A percentile compares a stretch with the other conserved stretches of the same genome.
phyloP scores from a whole-genome alignment of 2,888 invertebrate species.

The Limnephilus marmoratus region DNA sequence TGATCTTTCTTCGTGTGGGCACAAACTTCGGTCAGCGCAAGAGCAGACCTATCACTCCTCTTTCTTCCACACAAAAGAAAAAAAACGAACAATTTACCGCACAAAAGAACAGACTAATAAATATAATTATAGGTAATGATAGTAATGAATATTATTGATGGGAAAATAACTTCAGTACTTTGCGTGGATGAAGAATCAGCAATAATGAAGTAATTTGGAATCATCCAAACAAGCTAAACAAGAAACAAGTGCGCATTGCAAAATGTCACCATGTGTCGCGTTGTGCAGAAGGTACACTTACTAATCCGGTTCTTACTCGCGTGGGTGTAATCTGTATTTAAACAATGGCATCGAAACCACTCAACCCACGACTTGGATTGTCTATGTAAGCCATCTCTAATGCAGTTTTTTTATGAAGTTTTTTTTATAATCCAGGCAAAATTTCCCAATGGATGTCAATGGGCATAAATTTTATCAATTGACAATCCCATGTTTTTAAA shows the following conservation, averaged over 20 bases:
- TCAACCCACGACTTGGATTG: constrained; percentile 29
- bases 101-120: neutral
- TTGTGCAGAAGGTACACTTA: constrained; percentile 31
- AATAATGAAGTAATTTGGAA: neutral
- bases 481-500: neutral
- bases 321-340: constrained; percentile 24
- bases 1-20: neutral
- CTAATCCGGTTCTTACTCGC: constrained; percentile 23
- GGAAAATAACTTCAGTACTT: neutral
- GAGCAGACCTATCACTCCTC: no score
- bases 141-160: neutral
- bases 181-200: neutral
- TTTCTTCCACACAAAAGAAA: neutral
- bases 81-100: no score
- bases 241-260: constrained; percentile 44
- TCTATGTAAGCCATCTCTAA: constrained; percentile 27
- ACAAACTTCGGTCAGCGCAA: no score
- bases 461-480: neutral
- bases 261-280: constrained; percentile 12
- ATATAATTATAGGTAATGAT: neutral
- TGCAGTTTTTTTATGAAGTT: constrained; percentile 20
- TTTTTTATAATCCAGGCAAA: neutral
- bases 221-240: constrained; percentile 31
- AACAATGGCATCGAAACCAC: neutral
- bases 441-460: neutral